Evolutionary conservation across 1,140 invertebrate species (phyloP), one percentile per base, ranked within the genome.

Genomic region (Drosophila lacteicornis): DNA sequence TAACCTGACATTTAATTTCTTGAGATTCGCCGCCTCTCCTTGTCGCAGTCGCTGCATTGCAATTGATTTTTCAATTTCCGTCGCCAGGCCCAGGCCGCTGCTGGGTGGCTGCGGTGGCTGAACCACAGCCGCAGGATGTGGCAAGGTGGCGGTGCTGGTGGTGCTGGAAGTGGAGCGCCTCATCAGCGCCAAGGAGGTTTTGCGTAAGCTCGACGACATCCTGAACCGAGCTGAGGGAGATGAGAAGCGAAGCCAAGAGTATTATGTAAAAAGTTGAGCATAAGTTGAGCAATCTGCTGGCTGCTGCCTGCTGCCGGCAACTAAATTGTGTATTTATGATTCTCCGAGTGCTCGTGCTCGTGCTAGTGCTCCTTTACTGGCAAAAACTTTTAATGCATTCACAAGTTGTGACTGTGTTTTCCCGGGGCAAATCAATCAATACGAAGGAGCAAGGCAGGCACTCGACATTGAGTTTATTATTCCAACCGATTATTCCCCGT

Each of bases 1-100:
- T 30, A 51, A 74, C 70, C 70, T 74, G 70, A 60, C 70, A 74
- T 74, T 74, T 60, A 74, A 73, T 74, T 74, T 74, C 55, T 73
- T 74, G 30, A 38, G 53, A 60, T 45, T 59, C 4, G 45, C 45
- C 53, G 53, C 19, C 68, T 74, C 53, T 15, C 69, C 70, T 33
- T 58, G 33, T 42, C 56, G 69, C 38, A 63, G 70, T 66, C 68
- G 79, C 50, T 91, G 79, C 78, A 78, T 33, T 53, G 84, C 84
- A 71, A 86, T 82, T 81, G 87, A 87, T 83, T 87, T 91, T 91
- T 91, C 80, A 87, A 91, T 91, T 91, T 91, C 82, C 79, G 65
- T 71, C 51, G 82, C 78, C 75, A 91, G 80, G 50, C 86, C 81
- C 36, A 82, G 53, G 5, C 86, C 85, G 49, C 61, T 75, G 43